Base-by-base conservation (phyloP, 2,797 vertebrate genomes). In the Epinephelus coioides region DNA sequence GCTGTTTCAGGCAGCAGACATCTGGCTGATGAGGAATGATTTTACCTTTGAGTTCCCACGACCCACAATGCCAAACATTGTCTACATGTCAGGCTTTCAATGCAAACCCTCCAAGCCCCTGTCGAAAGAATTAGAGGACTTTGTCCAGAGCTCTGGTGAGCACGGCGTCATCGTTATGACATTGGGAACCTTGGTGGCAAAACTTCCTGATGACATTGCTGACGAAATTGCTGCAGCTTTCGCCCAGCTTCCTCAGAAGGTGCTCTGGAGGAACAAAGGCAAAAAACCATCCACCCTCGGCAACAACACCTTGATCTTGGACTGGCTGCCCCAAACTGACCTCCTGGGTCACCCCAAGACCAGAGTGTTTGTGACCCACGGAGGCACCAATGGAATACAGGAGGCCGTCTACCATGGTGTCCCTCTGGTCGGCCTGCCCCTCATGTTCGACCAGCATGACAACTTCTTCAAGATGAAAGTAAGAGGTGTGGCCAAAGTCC, bases 31-130 rank as follows among this genome's bases (percentile, higher is more conserved):
- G 93, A 92, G 93, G 57, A 92, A 87, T 1, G 94, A 95, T 72
- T 95, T 94, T 46, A 88, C 85, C 2, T 93, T 95, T n/a, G 94
- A 94, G 49, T 94, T 93, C 44, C 93, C 93, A 0, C 77, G 92
- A 14, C 93, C 93, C 11, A 94, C 92, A 6, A 93, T 95, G 94
- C 94, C 94, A 68, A 95, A 95, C 6, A 6, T 94, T 0, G 46
- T 95, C 57, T 95, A 95, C 66, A 91, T 95, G 73, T 85, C 89
- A 10, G 94, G 94, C 11, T 94, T 95, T 68, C 94, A 95, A 70
- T 95, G 94, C 90, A 89, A 87, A 81, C 81, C 92, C 10, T 78
- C 93, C 12, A 88, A 89, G 62, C 88, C 91, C 0, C 87, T 94
- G n/a, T 38, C 91, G 8, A 80, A 85, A 46, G 89, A 93, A 1